phyloP scores from a whole-genome alignment of 2,888 invertebrate genomes.

The Campoletis raptor region DNA sequence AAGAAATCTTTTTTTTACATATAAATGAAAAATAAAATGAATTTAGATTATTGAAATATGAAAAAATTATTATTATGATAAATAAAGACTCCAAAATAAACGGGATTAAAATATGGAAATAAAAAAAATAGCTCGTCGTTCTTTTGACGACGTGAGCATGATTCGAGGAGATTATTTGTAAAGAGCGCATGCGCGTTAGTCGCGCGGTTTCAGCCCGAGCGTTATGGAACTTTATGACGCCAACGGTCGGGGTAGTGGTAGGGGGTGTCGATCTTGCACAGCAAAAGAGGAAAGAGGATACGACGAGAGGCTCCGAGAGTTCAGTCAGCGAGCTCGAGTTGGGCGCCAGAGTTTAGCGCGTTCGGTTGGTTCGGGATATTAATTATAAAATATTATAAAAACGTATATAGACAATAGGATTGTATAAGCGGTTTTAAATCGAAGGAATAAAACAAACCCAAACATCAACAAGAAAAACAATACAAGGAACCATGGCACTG shows the following conservation, averaged over 20 bases:
- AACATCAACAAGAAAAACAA: constrained; percentile 7
- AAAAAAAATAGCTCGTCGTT: not conserved
- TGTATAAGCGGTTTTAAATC: constrained; percentile 57
- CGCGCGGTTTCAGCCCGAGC: constrained; percentile 34
- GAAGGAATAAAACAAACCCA: constrained; percentile 55
- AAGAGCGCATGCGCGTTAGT: constrained; percentile 41
- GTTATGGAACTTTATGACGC: constrained; percentile 25
- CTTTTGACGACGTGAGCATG: constrained; percentile 2
- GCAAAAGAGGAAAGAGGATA: constrained; percentile 46
- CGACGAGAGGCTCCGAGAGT: constrained; percentile 57
- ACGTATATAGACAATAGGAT: constrained; percentile 51
- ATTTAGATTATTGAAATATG: not conserved
- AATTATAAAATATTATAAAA: constrained; percentile 29
- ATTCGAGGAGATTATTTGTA: not conserved
- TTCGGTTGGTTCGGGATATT: constrained; percentile 77
- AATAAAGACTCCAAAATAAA: not conserved
- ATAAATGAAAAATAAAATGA: not conserved
- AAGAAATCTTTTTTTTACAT: not conserved
- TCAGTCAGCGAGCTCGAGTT: constrained; percentile 75
- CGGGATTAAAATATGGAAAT: not conserved
- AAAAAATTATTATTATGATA: not conserved
- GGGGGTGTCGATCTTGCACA: constrained; percentile 54
- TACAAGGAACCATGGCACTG: constrained; percentile 79
- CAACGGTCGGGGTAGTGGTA: constrained; percentile 49
- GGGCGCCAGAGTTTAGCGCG: constrained; percentile 83